Evolutionary conservation across 1,140 invertebrate genomes (phyloP).

Genomic region (Solenopsis fugax): DNA sequence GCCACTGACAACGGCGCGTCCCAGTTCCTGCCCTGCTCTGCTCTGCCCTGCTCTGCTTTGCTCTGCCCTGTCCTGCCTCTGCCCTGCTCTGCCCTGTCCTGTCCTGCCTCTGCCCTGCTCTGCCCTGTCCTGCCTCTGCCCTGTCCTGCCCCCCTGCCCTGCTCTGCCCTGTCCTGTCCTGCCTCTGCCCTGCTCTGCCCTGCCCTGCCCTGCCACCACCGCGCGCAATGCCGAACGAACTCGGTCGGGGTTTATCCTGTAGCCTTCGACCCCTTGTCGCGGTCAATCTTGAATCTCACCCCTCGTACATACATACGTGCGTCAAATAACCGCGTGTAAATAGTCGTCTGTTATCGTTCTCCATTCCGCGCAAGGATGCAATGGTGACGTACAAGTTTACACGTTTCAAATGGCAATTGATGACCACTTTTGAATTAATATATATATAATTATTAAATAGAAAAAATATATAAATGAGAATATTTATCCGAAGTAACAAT

Average conservation of each 20-base stretch:
- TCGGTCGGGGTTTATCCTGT: constrained; percentile 40
- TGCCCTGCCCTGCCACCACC: too few relatives aligned
- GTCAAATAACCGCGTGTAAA: not conserved
- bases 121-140: too few relatives aligned
- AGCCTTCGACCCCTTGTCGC: constrained; percentile 41
- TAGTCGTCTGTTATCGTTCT: not conserved
- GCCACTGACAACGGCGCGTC: constrained; percentile 78
- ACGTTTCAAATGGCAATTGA: not conserved
- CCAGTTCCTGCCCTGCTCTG: constrained; percentile 73
- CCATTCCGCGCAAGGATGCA: not conserved
- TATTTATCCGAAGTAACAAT: too few relatives aligned
- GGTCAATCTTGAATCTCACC: constrained; percentile 19
- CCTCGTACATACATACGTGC: not conserved
- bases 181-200: too few relatives aligned
- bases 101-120: not conserved
- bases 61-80: too few relatives aligned
- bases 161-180: constrained; percentile 44
- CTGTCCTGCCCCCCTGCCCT: constrained; percentile 52
- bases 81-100: too few relatives aligned
- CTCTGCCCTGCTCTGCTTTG: too few relatives aligned
- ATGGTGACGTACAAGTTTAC: not conserved
- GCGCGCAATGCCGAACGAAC: constrained; percentile 39
- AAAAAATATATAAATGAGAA: not conserved
- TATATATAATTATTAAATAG: not conserved
- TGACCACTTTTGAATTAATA: not conserved